Base-by-base conservation (phyloP, 1,140 invertebrate species). In the Neodiprion lecontei region DNA sequence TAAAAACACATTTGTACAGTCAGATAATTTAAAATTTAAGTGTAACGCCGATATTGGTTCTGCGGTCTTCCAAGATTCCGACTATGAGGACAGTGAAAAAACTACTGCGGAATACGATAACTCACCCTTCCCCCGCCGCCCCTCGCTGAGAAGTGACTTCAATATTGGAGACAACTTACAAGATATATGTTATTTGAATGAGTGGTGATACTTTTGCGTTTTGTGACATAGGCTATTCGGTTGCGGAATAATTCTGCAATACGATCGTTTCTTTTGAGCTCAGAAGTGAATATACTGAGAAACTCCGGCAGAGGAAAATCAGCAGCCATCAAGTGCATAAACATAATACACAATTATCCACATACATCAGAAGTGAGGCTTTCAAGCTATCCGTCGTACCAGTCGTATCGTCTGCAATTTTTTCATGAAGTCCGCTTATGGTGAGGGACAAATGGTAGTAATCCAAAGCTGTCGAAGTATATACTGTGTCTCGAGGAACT, bases 341-440 rank as follows among this genome's bases (percentile, higher is more conserved):
- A 76, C 67, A 76, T 71, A 53, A 76, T 53, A 70, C 75, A 76
- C 50, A 73, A 76, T 23, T 76, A 72, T 14, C 75, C 69, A 61
- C 75, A 76, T n/a, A 69, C 48, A 10, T 72, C 12, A 11, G 67
- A 73, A 66, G 69, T 53, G 8, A 66, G 21, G 21, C 66, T 40
- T 48, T 73, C 67, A 48, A 76, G 47, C 17, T 73, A 67, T 67
- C 69, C 53, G 23, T 14, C 28, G 47, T 65, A 66, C 12, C 23
- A 72, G 14, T 69, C 48, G 70, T 71, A 76, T 47, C 70, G 14
- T 74, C 49, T 67, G 50, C 72, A 74, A 61, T 76, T 74, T 66
- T 61, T 17, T 74, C 72, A 28, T 21, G 70, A 69, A 48, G 67
- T 67, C 68, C 48, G 17, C 48, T 70, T 49, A 72, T 76, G 75